A percentile compares a stretch with the other conserved stretches of the same genome.
Conservation (phyloP, 1,140 invertebrate species). For the Drosophila pandora region DNA sequence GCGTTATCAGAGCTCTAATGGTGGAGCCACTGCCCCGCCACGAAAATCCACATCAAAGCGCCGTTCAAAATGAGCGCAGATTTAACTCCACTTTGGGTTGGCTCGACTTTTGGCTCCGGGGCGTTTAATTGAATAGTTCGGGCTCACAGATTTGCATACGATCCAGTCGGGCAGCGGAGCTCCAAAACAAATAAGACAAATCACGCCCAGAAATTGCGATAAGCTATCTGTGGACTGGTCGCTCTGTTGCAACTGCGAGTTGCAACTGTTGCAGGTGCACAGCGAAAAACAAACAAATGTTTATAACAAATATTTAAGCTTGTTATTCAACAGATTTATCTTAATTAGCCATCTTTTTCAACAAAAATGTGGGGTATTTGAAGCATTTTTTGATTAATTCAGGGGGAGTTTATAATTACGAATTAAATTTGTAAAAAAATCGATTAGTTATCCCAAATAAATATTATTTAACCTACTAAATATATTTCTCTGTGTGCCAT, state of each 20-base stretch:
- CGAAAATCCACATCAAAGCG: conserved; percentile 52
- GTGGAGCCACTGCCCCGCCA: conserved; percentile 25
- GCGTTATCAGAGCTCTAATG: conserved; percentile 39
- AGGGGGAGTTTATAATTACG: not conserved
- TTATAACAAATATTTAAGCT: not conserved
- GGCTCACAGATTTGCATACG: conserved; percentile 61
- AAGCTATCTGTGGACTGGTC: conserved; percentile 45
- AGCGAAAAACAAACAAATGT: conserved; percentile 1
- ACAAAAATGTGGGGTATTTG: not conserved
- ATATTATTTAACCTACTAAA: not conserved
- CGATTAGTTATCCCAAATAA: not conserved
- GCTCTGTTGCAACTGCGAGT: conserved; percentile 19
- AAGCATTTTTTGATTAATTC: not conserved
- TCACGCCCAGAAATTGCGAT: conserved; percentile 66
- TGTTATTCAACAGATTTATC: not conserved
- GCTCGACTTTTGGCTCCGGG: conserved; percentile 61
- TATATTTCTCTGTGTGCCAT: not conserved
- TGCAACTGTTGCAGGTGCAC: conserved; percentile 10
- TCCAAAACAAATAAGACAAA: conserved; percentile 66
- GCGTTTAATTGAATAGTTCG: conserved; percentile 80
- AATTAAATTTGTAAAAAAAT: not conserved
- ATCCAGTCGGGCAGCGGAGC: conserved; percentile 7
- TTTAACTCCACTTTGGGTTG: conserved; percentile 42
- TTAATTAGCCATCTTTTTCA: not conserved
- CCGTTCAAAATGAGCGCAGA: conserved; percentile 35